phyloP scores from a whole-genome alignment of 2,113 vertebrate genomes.

The Bufo gargarizans region DNA sequence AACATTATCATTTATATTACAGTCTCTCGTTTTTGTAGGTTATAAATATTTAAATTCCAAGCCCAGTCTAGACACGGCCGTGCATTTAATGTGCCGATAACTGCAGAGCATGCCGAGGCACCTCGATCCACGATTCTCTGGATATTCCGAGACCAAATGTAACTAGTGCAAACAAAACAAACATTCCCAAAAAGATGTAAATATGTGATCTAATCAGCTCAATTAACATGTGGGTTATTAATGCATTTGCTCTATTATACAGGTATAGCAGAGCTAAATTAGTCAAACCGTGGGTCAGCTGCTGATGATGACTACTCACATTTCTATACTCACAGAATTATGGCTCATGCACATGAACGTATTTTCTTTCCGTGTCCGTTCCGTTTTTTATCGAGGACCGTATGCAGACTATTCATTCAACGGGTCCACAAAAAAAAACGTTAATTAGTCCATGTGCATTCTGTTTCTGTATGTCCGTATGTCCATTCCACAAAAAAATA shows the following conservation, averaged over 20 bases:
- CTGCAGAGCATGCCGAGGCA: neutral
- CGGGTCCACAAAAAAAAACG: too few species aligned
- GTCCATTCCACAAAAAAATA: too few species aligned
- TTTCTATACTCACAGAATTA: too few species aligned
- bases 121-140: neutral
- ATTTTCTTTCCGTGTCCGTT: too few species aligned
- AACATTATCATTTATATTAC: constrained; percentile 23
- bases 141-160: neutral
- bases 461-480: too few species aligned
- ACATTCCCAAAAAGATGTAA: neutral
- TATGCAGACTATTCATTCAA: too few species aligned
- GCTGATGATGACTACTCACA: neutral
- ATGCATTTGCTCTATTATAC: neutral
- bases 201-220: neutral
- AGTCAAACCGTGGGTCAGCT: neutral
- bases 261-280: neutral
- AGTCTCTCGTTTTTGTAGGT: neutral
- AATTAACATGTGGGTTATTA: neutral
- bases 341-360: too few species aligned
- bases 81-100: neutral
- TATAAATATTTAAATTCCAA: constrained; percentile 8
- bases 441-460: too few species aligned
- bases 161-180: neutral
- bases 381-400: too few species aligned
- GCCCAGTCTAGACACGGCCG: neutral